These are phyloP conservation scores for Lepisosteus oculatus DNA, from an alignment of 2,113 vertebrate genomes.

Conservation along the genomic window DNA sequence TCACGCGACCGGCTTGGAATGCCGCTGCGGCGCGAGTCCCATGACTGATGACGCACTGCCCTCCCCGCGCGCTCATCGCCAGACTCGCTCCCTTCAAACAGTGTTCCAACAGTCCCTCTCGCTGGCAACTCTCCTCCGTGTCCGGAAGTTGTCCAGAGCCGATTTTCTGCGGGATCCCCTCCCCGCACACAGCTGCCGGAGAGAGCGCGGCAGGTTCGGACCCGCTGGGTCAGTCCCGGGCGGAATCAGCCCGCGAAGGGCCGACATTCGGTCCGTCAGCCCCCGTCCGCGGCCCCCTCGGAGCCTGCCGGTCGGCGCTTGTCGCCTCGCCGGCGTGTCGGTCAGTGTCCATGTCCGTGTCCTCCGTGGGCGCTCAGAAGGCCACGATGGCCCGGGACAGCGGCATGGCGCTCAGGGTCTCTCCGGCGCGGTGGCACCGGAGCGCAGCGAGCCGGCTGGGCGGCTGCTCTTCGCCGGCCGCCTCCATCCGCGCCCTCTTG, in stretches of 20 bases:
- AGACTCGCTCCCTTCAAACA: too few relatives aligned
- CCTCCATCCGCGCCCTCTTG: slow-evolving; percentile 78
- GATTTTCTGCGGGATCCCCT: neutral
- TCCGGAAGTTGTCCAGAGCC: neutral
- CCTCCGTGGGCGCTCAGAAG: slow-evolving; percentile 49
- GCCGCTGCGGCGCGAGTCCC: too few relatives aligned
- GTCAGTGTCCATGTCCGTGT: neutral
- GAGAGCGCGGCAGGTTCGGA: neutral
- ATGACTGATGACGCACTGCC: too few relatives aligned
- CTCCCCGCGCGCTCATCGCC: too few relatives aligned
- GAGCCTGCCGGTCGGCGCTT: too few relatives aligned
- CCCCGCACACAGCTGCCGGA: neutral
- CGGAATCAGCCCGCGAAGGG: too few relatives aligned
- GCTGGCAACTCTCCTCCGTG: too few relatives aligned
- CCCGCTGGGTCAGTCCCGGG: too few relatives aligned
- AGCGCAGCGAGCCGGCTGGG: slow-evolving; percentile 28
- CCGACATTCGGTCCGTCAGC: too few relatives aligned
- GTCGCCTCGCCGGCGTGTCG: neutral
- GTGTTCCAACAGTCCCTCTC: too few relatives aligned
- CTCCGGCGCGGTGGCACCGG: slow-evolving; percentile 41
- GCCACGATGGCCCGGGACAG: slow-evolving; percentile 70
- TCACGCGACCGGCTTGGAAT: too few relatives aligned
- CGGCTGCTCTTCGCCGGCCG: slow-evolving; percentile 43
- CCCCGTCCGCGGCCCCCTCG: neutral
- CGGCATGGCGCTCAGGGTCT: slow-evolving; percentile 55